Base-by-base conservation (phyloP, 1,140 invertebrate species). In the Drosophila ogumai region DNA sequence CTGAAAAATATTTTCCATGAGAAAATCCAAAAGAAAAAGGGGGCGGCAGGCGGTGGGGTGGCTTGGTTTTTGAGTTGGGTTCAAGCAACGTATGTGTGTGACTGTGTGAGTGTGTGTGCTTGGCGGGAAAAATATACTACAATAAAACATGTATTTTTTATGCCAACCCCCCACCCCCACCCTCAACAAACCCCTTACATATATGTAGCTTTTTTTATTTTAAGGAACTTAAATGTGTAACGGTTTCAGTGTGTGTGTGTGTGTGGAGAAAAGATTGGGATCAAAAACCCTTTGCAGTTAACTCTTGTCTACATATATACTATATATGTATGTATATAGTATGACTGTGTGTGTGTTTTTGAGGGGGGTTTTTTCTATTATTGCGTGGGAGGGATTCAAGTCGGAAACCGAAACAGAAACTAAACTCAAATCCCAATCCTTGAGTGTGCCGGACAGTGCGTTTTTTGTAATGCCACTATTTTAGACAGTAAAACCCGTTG, bases 81-180 rank as follows among this genome's bases (percentile, higher is more conserved):
- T 74, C 61, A 65, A 50, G 68, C 44, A 44, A 28, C 57, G 17
- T 68, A 0, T 69, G 15, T 58, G 9, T 56, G 36, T 63, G 57
- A 6, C 25, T 63, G 41, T 43, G 58, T 64, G 61, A 57, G 44
- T 63, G 57, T 57, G 40, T 57, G 55, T 65, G 64, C 50, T 61
- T 90, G 84, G 84, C 85, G 85, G 84, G 74, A 88, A 90, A 87
- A 87, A 87, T 87, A 87, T 87, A 87, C 84, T 88, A 90, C 84
- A 88, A 88, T 90, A 90, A 88, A 88, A 85, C 85, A 90, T 88
- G 85, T 90, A 90, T 90, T 88, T 90, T 88, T 88, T 85, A 81
- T 90, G 74, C 81, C 77, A 81, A 63, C 61, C 66, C 74, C 43
- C 17, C 73, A 67, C 68, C 38, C 50, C 57, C 22, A 47, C 40